Percentiles rank a stretch among this genome's conserved stretches.
Evolutionary conservation across 1,140 invertebrate species (phyloP).

Genomic region (Calephelis virginiensis): DNA sequence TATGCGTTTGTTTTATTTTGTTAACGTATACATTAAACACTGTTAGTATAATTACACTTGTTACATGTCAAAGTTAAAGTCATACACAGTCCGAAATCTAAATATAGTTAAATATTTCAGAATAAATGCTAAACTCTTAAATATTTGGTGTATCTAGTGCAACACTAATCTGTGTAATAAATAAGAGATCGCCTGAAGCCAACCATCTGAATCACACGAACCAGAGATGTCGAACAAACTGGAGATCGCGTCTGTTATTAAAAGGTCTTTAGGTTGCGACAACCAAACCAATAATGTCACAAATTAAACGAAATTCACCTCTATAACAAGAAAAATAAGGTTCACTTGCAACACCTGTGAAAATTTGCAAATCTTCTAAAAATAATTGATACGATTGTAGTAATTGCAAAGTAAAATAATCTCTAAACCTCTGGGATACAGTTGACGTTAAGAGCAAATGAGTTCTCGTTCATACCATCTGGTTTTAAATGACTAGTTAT

Average conservation of each 20-base stretch:
- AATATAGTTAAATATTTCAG: too few relatives aligned
- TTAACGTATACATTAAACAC: too few relatives aligned
- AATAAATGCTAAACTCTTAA: background rate
- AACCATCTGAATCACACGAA: conserved; percentile 51
- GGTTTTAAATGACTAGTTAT: conserved; percentile 37
- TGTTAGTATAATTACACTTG: too few relatives aligned
- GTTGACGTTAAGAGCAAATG: conserved; percentile 16
- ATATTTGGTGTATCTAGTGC: background rate
- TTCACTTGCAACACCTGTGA: conserved; percentile 19
- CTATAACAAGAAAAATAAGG: conserved; percentile 19
- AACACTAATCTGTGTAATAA: conserved; percentile 43
- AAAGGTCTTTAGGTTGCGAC: conserved; percentile 54
- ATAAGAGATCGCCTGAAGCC: conserved; percentile 56
- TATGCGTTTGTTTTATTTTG: too few relatives aligned
- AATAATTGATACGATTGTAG: conserved; percentile 14
- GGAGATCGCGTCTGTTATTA: conserved; percentile 51
- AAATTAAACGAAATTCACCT: conserved; percentile 25
- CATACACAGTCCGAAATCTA: too few relatives aligned
- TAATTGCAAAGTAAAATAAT: conserved; percentile 3
- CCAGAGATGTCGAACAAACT: conserved; percentile 48
- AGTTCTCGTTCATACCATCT: conserved; percentile 26
- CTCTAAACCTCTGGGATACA: conserved; percentile 21
- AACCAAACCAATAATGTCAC: conserved; percentile 30
- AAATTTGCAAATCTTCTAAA: conserved; percentile 28
- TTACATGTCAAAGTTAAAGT: too few relatives aligned